Conservation (phyloP, 2,888 invertebrate genomes). For the Ennomos quercinarius region DNA sequence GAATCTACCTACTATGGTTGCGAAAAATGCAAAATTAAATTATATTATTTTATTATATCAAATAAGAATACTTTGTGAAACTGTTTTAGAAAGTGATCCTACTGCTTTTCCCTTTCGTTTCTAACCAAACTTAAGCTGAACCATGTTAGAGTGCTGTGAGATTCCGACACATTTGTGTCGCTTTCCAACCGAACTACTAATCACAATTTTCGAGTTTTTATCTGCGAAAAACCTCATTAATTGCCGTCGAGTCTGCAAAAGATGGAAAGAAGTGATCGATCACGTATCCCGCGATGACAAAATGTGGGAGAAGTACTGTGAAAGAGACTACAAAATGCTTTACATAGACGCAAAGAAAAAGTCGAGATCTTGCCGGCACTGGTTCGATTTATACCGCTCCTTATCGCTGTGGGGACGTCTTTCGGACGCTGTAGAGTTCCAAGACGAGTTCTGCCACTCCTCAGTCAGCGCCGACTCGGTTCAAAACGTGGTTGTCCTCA, state of each 20-base stretch:
- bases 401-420: conserved; percentile 64
- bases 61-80: no score
- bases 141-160: conserved; percentile 17
- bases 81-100: no score
- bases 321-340: conserved; percentile 51
- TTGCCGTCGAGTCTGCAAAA: conserved; percentile 61
- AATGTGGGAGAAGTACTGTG: conserved; percentile 61
- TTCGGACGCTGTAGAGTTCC: conserved; percentile 48
- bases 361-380: conserved; percentile 42
- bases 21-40: no score
- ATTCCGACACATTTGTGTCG: conserved; percentile 3
- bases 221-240: conserved; percentile 55
- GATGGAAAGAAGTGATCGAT: conserved; percentile 68
- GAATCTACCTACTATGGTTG: no score
- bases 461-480: conserved; percentile 54
- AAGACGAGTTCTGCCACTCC: conserved; percentile 62
- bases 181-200: conserved; percentile 64
- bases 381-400: conserved; percentile 67
- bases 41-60: no score
- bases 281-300: conserved; percentile 48
- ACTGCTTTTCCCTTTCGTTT: no score
- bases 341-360: conserved; percentile 54
- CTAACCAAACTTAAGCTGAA: background rate
- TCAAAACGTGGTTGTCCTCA: conserved; percentile 53
- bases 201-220: conserved; percentile 59